Evolutionary conservation across 2,797 vertebrate species (phyloP), one percentile per base, ranked within the genome.

Genomic region (Podarcis siculus): DNA sequence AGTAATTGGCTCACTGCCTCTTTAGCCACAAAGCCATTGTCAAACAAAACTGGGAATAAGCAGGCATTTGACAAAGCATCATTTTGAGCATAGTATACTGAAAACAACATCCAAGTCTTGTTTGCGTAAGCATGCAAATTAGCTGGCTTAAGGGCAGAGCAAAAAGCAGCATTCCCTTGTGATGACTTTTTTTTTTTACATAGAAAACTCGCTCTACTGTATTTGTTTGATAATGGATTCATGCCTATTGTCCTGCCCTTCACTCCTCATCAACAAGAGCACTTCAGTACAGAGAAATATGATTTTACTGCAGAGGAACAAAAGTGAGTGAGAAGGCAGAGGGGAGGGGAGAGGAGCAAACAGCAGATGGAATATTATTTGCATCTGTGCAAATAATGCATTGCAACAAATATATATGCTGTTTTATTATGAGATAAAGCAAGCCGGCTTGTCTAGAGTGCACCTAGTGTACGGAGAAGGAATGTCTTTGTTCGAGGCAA

Each of bases 151-250:
- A 95, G 93, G 93, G 87, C 88, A 84, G 93, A 95, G 83, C 95
- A 95, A 96, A 95, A 96, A 93, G 87, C 89, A 96, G 95, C 88
- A 94, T 96, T 94, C 92, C 90, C 93, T 87, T 89, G 91, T 88
- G 94, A 95, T 92, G 94, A 95, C 79, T 81, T 86, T 49, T 86
- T 79, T 94, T 95, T 92, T 86, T 93, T 88, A 23, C 19, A 69
- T 96, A 95, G 95, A 95, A 97, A 97, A 93, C 95, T 95, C 95
- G 88, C 92, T 92, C 91, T 93, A 87, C 88, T 92, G 93, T 94
- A 94, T 96, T 96, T 95, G 93, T 96, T 96, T 94, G 95, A 95
- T 96, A 97, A 97, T 97, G 95, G 96, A 96, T 96, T 96, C 94
- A 85, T 93, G 89, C 96, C 95, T 93, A 95, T 95, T 96, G 91